phyloP scores from a whole-genome alignment of 2,888 invertebrate genomes.

The Plebejus argus region DNA sequence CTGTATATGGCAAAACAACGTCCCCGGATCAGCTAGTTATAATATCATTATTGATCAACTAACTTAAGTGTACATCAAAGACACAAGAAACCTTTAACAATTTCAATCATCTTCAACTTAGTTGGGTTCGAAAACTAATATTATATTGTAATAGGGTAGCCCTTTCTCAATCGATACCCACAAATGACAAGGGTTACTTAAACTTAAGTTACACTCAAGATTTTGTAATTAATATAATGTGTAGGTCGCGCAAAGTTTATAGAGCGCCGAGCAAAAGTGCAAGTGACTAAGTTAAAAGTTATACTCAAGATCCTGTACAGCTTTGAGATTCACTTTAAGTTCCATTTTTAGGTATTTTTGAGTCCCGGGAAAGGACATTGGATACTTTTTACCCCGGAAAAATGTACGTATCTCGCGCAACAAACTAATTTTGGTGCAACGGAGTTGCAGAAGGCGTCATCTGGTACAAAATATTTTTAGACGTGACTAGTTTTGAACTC shows the following conservation, averaged over 20 bases:
- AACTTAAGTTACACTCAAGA: not conserved
- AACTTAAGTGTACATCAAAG: not conserved
- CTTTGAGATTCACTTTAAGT: too few relatives aligned
- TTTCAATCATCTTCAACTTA: not conserved
- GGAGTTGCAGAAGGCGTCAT: too few relatives aligned
- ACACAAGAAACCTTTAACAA: not conserved
- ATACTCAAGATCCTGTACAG: too few relatives aligned
- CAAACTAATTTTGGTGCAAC: too few relatives aligned
- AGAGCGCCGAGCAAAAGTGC: not conserved
- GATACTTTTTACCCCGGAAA: too few relatives aligned
- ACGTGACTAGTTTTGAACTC: too few relatives aligned
- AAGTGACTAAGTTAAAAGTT: too few relatives aligned
- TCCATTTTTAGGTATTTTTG: too few relatives aligned
- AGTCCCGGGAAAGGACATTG: too few relatives aligned
- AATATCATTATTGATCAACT: not conserved
- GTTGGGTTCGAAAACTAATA: conserved; percentile 8
- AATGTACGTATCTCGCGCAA: too few relatives aligned
- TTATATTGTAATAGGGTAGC: conserved; percentile 1
- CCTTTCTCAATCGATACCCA: not conserved
- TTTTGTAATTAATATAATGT: not conserved
- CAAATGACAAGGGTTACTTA: not conserved
- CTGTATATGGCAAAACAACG: not conserved
- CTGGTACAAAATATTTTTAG: too few relatives aligned
- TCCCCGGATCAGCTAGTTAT: not conserved
- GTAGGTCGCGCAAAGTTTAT: not conserved